Base-by-base conservation (phyloP, 1,140 invertebrate genomes). In the Carcinoscorpius rotundicauda region DNA sequence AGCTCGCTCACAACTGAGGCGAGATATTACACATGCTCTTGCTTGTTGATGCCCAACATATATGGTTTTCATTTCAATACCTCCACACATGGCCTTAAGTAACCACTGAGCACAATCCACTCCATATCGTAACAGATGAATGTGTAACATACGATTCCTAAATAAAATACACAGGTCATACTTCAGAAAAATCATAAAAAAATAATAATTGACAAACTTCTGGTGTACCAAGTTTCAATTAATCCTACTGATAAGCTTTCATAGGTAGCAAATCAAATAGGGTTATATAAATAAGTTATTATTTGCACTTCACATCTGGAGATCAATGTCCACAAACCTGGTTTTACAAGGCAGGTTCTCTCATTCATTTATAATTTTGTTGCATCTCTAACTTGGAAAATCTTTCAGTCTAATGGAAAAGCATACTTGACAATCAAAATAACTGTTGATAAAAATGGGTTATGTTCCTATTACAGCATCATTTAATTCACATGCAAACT, bases 1-100 rank as follows among this genome's bases (percentile, higher is more conserved):
- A 56, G 93, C 93, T 72, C 97, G 81, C 80, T 99, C 96, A 78
- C 91, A 97, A 76, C 93, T 98, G 4, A 99, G 82, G 64, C 97
- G 81, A 8, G 97, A 99, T 64, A 99, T 87, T 29, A 99, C 84
- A 6, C 91, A 91, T 3, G 94, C 92, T 73, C 91, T 85, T 5
- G 93, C 94, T 79, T 96, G 93, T 66, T 88, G 84, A 71, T 91
- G 87, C 3, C 92, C 92, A 57, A 92, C 92, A 78, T 98, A 98
- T 8, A 98, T 89, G 10, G 95, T 98, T 69, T 92, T 82, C 69
- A 98, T 91, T 80, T 97, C 93, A 29, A 98, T 86, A 68, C 91
- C 95, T 3, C 95, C 95, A 82, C 93, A 97, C 84, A 97, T 97
- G 4, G 87, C 83, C 79, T 93, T 92, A 11, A 96, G 78, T 56